Evolutionary conservation across 2,797 vertebrate genomes (phyloP).

Genomic region (Gobionotothen gibberifrons): DNA sequence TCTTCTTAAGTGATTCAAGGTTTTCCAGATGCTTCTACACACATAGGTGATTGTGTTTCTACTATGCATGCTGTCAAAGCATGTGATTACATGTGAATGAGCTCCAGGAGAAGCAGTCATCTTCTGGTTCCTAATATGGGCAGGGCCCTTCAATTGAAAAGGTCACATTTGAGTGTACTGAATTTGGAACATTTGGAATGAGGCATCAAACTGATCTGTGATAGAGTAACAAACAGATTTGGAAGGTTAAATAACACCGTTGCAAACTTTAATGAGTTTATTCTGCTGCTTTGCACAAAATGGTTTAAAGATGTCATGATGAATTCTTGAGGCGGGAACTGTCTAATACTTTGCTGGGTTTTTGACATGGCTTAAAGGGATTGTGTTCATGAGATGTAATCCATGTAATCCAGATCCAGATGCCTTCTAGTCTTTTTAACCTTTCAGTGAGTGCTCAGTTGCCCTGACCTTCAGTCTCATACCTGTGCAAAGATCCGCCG

Average conservation of each 20-base stretch:
- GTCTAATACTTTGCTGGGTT: slow-evolving; percentile 72
- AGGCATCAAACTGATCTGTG: slow-evolving; percentile 66
- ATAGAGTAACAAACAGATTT: slow-evolving; percentile 55
- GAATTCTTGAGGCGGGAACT: slow-evolving; percentile 62
- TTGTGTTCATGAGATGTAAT: slow-evolving; percentile 79
- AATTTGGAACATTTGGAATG: slow-evolving; percentile 29
- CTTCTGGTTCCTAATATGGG: slow-evolving; percentile 56
- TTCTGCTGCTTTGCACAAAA: slow-evolving; percentile 76
- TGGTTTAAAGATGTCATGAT: slow-evolving; percentile 71
- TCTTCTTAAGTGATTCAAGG: neutral
- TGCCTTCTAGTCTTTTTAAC: slow-evolving; percentile 61
- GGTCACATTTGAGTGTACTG: slow-evolving; percentile 38
- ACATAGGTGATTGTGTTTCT: slow-evolving; percentile 10
- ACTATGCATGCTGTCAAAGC: neutral
- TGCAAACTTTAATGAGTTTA: slow-evolving; percentile 71
- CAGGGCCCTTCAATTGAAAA: slow-evolving; percentile 37
- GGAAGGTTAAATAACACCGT: slow-evolving; percentile 69
- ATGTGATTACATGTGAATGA: slow-evolving; percentile 16
- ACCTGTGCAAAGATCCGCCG: slow-evolving; percentile 42
- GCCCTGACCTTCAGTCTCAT: slow-evolving; percentile 44
- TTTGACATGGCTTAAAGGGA: slow-evolving; percentile 81
- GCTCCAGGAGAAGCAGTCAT: neutral
- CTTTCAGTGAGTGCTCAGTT: slow-evolving; percentile 41
- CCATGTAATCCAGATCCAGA: slow-evolving; percentile 52
- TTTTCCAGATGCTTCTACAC: slow-evolving; percentile 7